These are phyloP conservation scores for Calyptomena viridis DNA, from an alignment of 2,113 vertebrate genomes.

Conservation along the genomic window DNA sequence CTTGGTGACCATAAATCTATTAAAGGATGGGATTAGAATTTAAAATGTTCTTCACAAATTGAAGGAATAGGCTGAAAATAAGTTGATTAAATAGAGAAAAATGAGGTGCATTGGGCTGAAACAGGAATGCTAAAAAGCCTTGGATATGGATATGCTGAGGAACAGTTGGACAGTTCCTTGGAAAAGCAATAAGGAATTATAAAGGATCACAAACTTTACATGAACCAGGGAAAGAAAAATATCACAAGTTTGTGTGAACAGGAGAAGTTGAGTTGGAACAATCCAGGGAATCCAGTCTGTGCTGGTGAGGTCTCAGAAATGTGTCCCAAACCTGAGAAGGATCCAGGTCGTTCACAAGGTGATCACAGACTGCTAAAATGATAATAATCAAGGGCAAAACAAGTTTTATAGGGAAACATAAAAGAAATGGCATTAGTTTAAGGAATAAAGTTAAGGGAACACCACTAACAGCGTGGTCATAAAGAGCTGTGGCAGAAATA, in stretches of 20 bases:
- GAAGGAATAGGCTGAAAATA: conserved; percentile 15
- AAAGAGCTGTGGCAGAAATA: neutral
- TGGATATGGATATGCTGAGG: neutral
- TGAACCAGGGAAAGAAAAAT: neutral
- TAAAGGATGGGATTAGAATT: neutral
- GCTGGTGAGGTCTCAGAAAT: neutral
- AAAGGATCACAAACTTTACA: neutral
- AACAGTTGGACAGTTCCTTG: neutral
- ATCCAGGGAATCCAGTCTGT: neutral
- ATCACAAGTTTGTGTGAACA: neutral
- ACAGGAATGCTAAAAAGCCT: neutral
- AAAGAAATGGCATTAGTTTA: neutral
- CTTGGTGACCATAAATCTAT: neutral
- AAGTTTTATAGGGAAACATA: neutral
- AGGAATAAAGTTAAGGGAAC: neutral
- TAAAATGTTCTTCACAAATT: neutral
- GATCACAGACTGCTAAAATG: neutral
- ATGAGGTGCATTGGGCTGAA: neutral
- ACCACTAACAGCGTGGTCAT: neutral
- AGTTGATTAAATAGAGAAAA: conserved; percentile 31
- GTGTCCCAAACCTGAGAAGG: neutral
- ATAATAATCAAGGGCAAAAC: neutral
- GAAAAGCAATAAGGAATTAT: neutral
- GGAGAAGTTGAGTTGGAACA: neutral
- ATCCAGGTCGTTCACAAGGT: neutral